These are phyloP conservation scores for Pseudochirops corinnae DNA, from an alignment of 2,797 vertebrate species.

Conservation along the genomic window DNA sequence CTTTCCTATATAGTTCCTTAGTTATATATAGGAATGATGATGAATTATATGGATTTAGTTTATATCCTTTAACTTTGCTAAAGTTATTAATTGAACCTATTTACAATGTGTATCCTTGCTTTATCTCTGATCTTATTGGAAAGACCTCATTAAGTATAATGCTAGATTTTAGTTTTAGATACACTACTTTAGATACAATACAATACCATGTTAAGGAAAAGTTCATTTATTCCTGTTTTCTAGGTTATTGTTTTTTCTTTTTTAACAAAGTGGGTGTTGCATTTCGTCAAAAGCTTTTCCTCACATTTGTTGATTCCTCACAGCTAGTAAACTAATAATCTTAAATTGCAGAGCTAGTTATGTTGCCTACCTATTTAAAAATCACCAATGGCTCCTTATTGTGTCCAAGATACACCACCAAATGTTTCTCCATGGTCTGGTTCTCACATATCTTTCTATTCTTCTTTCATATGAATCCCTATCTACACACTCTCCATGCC, in stretches of 20 bases:
- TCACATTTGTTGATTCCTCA: background rate
- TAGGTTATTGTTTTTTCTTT: background rate
- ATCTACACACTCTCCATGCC: background rate
- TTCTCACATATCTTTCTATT: background rate
- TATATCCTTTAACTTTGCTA: background rate
- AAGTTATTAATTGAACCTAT: background rate
- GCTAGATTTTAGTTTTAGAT: background rate
- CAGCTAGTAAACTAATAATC: background rate
- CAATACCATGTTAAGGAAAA: background rate
- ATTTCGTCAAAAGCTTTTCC: background rate
- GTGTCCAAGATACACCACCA: background rate
- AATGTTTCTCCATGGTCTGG: background rate
- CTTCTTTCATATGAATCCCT: background rate
- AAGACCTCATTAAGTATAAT: background rate
- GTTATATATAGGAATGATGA: background rate
- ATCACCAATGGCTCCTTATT: background rate
- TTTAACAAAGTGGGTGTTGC: background rate
- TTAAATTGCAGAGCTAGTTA: background rate
- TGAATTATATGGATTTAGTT: background rate
- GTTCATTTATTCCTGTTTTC: background rate
- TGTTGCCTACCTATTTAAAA: background rate
- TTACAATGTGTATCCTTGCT: background rate
- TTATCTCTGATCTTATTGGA: background rate
- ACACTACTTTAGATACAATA: background rate
- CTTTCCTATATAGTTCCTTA: background rate